Evolutionary conservation across 1,140 invertebrate species (phyloP), one percentile per base, ranked within the genome.

Genomic region (Drosophila nasuta): DNA sequence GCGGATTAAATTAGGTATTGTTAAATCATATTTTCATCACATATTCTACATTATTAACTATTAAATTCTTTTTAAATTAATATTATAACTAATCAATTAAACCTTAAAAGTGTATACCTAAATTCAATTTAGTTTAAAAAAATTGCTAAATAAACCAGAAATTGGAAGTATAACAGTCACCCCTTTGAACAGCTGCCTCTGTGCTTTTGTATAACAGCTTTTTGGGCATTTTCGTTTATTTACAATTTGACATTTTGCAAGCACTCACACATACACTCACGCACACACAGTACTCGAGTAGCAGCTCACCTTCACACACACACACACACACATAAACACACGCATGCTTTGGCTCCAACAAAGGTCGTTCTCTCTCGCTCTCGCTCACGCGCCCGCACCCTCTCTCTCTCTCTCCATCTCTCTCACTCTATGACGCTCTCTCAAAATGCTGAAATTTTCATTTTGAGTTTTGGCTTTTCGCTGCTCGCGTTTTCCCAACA

Each of bases 161-260:
- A 25, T 25, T 0, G 0, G 20, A 25, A 25, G 3, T 33, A 33
- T 33, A 33, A 33, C 30, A 33, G 38, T 41, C 13, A 11, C 49
- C 25, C 49, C 25, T 6, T 30, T 52, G 1, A 1, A 15, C 28
- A 1, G 10, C 54, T 45, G 73, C 48, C 73, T 11, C 59, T 79
- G 83, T 33, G 49, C 20, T n/a, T 70, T 68, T 56, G 80, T 87
- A 87, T 88, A 82, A 88, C 83, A 87, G 70, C 13, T 65, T 66
- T 79, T 51, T 64, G 69, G 69, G 49, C 70, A 75, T 70, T 88
- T 88, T 88, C 73, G 80, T 88, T 87, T 88, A 88, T 87, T 87
- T 87, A 87, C 85, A 88, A 80, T 88, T 87, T 87, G 80, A 88
- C 83, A 87, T 88, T 88, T 87, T 80, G 83, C 74, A 80, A 80